Conservation (phyloP, 1,140 invertebrate species). For the Sinella curviseta region DNA sequence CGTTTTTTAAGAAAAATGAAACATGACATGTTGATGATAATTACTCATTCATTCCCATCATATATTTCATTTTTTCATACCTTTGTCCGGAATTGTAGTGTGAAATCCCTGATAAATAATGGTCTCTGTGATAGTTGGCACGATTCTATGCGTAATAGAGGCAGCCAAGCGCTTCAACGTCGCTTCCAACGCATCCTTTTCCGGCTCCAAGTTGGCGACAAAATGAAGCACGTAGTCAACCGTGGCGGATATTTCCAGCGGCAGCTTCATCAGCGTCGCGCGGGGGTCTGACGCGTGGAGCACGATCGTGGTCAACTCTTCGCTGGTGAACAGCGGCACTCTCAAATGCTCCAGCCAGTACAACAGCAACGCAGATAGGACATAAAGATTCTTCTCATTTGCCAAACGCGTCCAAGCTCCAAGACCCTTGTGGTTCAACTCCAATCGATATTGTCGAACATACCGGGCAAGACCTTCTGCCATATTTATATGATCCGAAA, state of each 20-base stretch:
- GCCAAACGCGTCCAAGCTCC: conserved; percentile 68
- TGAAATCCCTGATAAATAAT: conserved; percentile 43
- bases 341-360: conserved; percentile 72
- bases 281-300: conserved; percentile 51
- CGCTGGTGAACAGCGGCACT: conserved; percentile 65
- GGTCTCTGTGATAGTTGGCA: conserved; percentile 37
- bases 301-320: conserved; percentile 70
- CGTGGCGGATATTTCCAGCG: conserved; percentile 35
- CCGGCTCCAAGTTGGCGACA: conserved; percentile 43
- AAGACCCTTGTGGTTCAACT: conserved; percentile 65
- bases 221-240: conserved; percentile 47
- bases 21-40: not conserved
- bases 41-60: too few species aligned
- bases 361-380: conserved; percentile 65
- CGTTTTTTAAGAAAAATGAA: not conserved
- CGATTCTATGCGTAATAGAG: conserved; percentile 43
- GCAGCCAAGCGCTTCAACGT: conserved; percentile 42
- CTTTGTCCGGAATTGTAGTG: conserved; percentile 43
- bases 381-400: conserved; percentile 64
- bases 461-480: conserved; percentile 59
- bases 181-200: conserved; percentile 27
- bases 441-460: conserved; percentile 61
- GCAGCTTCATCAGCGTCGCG: conserved; percentile 38
- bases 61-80: too few species aligned
- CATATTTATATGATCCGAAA: conserved; percentile 60